These are phyloP conservation scores for Neocrepidodera transversa DNA, from an alignment of 2,888 invertebrate genomes.

Conservation along the genomic window DNA sequence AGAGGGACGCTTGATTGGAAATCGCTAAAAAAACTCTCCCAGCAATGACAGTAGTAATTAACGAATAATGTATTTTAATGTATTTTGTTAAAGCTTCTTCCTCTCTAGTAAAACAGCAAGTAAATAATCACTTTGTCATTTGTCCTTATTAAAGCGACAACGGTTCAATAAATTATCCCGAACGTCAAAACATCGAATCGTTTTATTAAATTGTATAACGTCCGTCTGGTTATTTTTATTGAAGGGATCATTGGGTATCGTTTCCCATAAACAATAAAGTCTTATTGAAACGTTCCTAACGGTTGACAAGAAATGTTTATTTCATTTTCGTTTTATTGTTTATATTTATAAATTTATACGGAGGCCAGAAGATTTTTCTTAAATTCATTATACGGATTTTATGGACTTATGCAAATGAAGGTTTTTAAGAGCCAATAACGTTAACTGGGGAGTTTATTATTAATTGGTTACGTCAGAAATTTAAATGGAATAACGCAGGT, in stretches of 20 bases:
- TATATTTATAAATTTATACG: slow-evolving; percentile 1
- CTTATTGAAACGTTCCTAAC: slow-evolving; percentile 9
- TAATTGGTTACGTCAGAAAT: slow-evolving; percentile 9
- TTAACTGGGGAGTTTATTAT: slow-evolving; percentile 12
- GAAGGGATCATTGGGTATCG: slow-evolving; percentile 10
- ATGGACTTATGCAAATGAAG: slow-evolving; percentile 17
- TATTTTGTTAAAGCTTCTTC: no score
- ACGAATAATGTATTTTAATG: no score
- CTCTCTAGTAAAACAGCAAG: neutral
- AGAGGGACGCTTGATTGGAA: no score
- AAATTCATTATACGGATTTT: slow-evolving; percentile 13
- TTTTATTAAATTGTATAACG: slow-evolving; percentile 26
- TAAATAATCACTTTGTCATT: slow-evolving; percentile 1
- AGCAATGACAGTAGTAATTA: no score
- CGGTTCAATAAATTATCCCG: slow-evolving; percentile 11
- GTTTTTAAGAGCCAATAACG: slow-evolving; percentile 15
- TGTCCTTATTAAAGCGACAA: slow-evolving; percentile 8
- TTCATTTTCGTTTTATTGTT: slow-evolving; percentile 16
- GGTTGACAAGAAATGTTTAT: slow-evolving; percentile 14
- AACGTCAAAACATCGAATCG: slow-evolving; percentile 20
- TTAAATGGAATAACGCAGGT: slow-evolving; percentile 3
- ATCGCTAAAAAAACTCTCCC: no score
- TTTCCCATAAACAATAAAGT: slow-evolving; percentile 8
- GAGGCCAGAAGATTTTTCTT: slow-evolving; percentile 9
- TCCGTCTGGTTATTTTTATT: slow-evolving; percentile 24